Evolutionary conservation across 2,113 vertebrate genomes (phyloP).

Genomic region (Ceyx melanurus): DNA sequence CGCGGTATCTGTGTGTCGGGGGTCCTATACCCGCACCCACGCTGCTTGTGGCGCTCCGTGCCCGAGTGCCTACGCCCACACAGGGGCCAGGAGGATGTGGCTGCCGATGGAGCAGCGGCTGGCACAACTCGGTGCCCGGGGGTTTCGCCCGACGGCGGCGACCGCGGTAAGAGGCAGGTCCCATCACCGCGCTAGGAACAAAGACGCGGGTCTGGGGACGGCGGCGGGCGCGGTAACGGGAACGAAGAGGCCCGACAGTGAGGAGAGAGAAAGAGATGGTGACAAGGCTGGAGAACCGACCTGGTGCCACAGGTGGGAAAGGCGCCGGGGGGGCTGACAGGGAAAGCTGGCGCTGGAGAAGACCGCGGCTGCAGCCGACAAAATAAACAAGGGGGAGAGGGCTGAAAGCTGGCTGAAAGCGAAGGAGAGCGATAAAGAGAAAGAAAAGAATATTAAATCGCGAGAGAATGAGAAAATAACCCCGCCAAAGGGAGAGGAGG

Average conservation of each 20-base stretch:
- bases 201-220: not conserved
- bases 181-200: not conserved
- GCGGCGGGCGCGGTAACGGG: not conserved
- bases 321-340: not conserved
- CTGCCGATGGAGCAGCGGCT: not conserved
- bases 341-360: not conserved
- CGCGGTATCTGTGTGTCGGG: fast-evolving
- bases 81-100: not conserved
- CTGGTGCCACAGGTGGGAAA: conserved; percentile 62
- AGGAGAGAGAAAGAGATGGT: not conserved
- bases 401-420: conserved; percentile 64
- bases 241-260: too few species aligned
- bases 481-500: conserved; percentile 75
- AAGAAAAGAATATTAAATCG: conserved; percentile 87
- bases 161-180: not conserved
- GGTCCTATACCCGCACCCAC: not conserved
- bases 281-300: not conserved
- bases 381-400: conserved; percentile 66
- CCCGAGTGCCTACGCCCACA: not conserved
- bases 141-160: not conserved
- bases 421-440: conserved; percentile 70
- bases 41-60: not conserved
- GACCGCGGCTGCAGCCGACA: conserved; percentile 19
- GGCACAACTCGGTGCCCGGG: not conserved
- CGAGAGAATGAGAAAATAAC: conserved; percentile 85